phyloP scores from a whole-genome alignment of 2,888 invertebrate genomes.

The Plagodis pulveraria region DNA sequence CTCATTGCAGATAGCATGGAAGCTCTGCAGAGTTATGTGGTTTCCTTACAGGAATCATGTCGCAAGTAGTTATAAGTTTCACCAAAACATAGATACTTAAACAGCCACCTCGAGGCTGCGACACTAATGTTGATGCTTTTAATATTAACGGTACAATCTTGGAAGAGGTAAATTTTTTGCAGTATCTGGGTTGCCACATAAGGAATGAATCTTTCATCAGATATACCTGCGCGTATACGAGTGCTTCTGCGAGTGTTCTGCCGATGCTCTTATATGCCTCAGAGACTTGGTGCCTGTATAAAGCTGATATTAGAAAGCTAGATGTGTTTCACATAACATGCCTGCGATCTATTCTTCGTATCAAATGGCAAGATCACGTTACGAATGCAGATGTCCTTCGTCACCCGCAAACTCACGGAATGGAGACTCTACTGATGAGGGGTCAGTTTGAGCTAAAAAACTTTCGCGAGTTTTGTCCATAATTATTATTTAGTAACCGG shows the following conservation, averaged over 20 bases:
- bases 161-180: not conserved
- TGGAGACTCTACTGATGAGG: not conserved
- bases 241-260: not conserved
- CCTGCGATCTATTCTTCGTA: slow-evolving; percentile 20
- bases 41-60: too few species aligned
- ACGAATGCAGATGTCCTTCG: not conserved
- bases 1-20: too few species aligned
- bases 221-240: not conserved
- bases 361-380: not conserved
- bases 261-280: not conserved
- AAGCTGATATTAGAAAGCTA: not conserved
- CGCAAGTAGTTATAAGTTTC: too few species aligned
- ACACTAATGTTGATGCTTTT: not conserved
- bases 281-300: not conserved
- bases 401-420: not conserved
- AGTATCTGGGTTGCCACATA: not conserved
- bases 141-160: not conserved
- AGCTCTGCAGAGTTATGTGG: too few species aligned
- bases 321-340: not conserved
- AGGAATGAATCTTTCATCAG: not conserved
- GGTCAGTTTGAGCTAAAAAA: too few species aligned
- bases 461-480: too few species aligned
- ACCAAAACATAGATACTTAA: not conserved
- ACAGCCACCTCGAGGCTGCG: not conserved
- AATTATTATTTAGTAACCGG: too few species aligned